These are phyloP conservation scores for Bradypus variegatus DNA, from an alignment of 2,797 vertebrate species.

Conservation along the genomic window DNA sequence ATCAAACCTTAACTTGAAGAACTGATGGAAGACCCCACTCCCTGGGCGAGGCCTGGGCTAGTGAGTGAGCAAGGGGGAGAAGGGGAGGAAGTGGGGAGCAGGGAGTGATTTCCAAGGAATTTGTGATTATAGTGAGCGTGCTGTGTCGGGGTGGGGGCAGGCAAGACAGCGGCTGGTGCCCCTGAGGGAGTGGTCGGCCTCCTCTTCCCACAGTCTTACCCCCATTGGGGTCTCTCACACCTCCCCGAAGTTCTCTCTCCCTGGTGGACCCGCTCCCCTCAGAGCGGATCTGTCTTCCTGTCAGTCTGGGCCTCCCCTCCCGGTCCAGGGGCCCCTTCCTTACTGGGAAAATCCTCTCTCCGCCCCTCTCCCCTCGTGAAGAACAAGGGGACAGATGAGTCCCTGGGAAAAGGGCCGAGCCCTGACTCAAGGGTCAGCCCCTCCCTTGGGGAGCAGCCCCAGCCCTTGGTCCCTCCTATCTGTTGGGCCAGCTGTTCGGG, in stretches of 20 bases:
- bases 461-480: slow-evolving; percentile 44
- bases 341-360: background rate
- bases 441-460: background rate
- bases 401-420: background rate
- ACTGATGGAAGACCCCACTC: background rate
- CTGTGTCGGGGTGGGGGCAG: background rate
- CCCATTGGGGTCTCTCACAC: background rate
- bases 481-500: slow-evolving; percentile 49
- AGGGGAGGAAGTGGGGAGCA: fast-evolving
- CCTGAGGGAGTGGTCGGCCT: background rate
- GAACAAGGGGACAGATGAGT: background rate
- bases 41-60: background rate
- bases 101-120: too few species aligned
- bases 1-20: background rate
- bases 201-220: background rate
- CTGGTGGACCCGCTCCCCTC: background rate
- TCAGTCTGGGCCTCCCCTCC: background rate
- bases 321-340: background rate
- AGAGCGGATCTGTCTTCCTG: background rate
- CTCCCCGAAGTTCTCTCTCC: background rate
- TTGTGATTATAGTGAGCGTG: background rate
- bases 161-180: background rate
- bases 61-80: background rate
- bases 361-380: background rate
- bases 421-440: background rate